Base-by-base conservation (phyloP, 2,113 vertebrate species). In the Phasianus colchicus region DNA sequence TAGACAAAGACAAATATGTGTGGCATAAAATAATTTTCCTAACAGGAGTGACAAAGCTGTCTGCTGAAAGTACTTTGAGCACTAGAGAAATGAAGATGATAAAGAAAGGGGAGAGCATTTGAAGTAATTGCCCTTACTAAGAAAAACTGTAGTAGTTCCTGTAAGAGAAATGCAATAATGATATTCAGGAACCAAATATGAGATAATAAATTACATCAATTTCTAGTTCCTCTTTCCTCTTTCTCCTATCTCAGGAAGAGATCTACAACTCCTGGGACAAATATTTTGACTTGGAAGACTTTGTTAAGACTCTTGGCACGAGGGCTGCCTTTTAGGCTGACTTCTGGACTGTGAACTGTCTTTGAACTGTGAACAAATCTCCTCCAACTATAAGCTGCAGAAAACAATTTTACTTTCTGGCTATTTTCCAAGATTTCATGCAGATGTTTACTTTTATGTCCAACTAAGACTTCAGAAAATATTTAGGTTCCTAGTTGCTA, bases 21-120 rank as follows among this genome's bases (percentile, higher is more conserved):
- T 40, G 58, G 43, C 55, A 81, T 75, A 88, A 91, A 93, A 78
- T 88, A 75, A 81, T 90, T 92, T 93, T 92, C 57, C 42, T 80
- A 92, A 78, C 61, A 91, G 61, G 88, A 88, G 74, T 83, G 91
- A 88, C 85, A 92, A 88, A 90, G n/a, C 43, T 78, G 65, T 88
- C 85, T 88, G 24, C 47, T 89, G 57, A 74, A 91, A 91, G 79
- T 57, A 74, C 71, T 93, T 71, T 88, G 78, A 85, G 57, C 40
- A 66, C 55, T 71, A 60, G 25, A 74, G 29, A 93, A 91, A 95
- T 57, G 30, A 86, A 88, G 55, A 61, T 22, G 43, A 65, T 7
- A 75, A 74, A 19, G 14, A 76, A 92, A 86, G 75, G 32, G 69
- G 75, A 88, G 69, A 88, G 52, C 57, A 71, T 74, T 71, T 89